phyloP scores from a whole-genome alignment of 2,888 invertebrate genomes.

The Agrotis exclamationis region DNA sequence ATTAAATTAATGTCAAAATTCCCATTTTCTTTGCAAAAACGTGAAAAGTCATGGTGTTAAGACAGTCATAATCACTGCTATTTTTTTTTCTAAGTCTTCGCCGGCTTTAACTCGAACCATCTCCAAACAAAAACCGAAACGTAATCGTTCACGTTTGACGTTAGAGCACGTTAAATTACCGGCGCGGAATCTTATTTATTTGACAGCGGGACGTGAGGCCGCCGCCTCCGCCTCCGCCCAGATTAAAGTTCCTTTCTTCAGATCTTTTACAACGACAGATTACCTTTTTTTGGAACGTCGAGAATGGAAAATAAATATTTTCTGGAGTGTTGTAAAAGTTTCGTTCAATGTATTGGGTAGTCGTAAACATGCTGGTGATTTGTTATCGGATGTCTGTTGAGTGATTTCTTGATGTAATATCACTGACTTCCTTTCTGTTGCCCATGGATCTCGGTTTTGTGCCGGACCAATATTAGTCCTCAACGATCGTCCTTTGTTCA shows the following conservation, averaged over 20 bases:
- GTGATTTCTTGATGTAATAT: constrained; percentile 33
- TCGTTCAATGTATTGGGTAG: constrained; percentile 41
- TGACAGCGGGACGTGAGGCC: constrained; percentile 69
- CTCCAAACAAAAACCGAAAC: constrained; percentile 68
- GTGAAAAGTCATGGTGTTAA: too few species aligned
- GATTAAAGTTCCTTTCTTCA: constrained; percentile 69
- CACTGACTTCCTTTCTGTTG: constrained; percentile 2
- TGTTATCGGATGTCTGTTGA: constrained; percentile 32
- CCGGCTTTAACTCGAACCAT: constrained; percentile 42
- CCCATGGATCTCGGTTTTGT: not conserved
- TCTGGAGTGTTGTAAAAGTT: constrained; percentile 45
- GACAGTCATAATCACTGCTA: too few species aligned
- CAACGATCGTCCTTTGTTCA: not conserved
- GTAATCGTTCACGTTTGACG: constrained; percentile 77
- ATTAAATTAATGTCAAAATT: too few species aligned
- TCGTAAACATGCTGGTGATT: constrained; percentile 49
- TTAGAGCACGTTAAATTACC: constrained; percentile 75
- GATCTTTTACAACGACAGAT: constrained; percentile 66
- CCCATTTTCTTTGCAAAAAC: too few species aligned
- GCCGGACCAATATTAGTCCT: too few species aligned
- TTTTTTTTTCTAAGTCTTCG: not conserved
- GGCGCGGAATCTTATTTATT: constrained; percentile 74
- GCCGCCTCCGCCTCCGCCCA: constrained; percentile 55
- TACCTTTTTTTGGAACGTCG: constrained; percentile 62
- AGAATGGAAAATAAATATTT: constrained; percentile 63